Percentiles rank a stretch among this genome's conserved stretches.
Conservation (phyloP, 2,888 invertebrate species). For the Acleris literana region DNA sequence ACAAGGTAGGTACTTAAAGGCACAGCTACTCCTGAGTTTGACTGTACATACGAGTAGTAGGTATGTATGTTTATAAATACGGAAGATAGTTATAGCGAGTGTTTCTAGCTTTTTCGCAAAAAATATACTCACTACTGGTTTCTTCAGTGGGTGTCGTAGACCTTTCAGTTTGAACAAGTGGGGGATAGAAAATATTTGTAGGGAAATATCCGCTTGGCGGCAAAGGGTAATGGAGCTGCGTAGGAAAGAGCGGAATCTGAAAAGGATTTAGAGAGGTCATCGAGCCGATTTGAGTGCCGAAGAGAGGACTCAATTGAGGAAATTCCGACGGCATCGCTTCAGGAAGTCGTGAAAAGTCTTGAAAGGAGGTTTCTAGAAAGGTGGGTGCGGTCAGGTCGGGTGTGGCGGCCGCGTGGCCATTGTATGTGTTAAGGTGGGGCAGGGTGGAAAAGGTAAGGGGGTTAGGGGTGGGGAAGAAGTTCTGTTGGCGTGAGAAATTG, state of each 20-base stretch:
- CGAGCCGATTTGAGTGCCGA: conserved; percentile 52
- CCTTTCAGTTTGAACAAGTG: conserved; percentile 60
- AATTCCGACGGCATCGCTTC: conserved; percentile 53
- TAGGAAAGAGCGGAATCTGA: conserved; percentile 69
- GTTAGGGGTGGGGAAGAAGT: conserved; percentile 54
- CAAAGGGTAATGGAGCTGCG: conserved; percentile 66
- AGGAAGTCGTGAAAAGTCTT: conserved; percentile 60
- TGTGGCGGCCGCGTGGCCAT: conserved; percentile 53
- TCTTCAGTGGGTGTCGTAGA: conserved; percentile 51
- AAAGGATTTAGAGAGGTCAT: conserved; percentile 63
- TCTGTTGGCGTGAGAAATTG: conserved; percentile 63
- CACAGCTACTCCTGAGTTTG: too few relatives aligned
- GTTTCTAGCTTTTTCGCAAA: neutral
- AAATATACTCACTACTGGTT: conserved; percentile 50
- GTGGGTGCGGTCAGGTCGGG: conserved; percentile 50
- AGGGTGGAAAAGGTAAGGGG: conserved; percentile 58
- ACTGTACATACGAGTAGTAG: too few relatives aligned
- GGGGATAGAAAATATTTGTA: conserved; percentile 71
- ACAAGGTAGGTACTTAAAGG: too few relatives aligned
- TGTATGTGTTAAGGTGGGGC: conserved; percentile 59
- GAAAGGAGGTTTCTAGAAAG: conserved; percentile 62
- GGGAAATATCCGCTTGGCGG: conserved; percentile 73
- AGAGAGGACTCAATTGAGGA: conserved; percentile 54
- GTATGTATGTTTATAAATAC: too few relatives aligned
- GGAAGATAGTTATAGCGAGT: too few relatives aligned